Evolutionary conservation across 1,140 invertebrate species (phyloP).

Genomic region (Mycetomoellerius zeteki): DNA sequence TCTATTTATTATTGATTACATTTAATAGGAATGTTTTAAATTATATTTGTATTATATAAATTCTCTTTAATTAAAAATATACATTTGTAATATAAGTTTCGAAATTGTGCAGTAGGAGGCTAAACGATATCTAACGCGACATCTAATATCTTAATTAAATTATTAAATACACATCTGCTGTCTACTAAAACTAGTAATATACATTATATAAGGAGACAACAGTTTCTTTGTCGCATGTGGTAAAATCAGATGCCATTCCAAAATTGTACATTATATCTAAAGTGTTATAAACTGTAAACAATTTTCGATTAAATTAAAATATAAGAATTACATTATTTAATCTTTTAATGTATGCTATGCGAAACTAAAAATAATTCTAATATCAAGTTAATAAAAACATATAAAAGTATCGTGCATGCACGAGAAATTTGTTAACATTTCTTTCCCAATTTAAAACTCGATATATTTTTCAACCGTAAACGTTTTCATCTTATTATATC

Average conservation of each 20-base stretch:
- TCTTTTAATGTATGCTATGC: background rate
- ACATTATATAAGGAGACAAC: background rate
- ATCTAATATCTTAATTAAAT: slow-evolving; percentile 4
- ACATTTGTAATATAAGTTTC: background rate
- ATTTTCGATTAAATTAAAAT: slow-evolving; percentile 10
- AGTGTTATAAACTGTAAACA: background rate
- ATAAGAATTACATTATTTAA: background rate
- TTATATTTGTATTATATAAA: too few relatives aligned
- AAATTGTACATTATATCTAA: slow-evolving; percentile 13
- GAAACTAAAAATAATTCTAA: background rate
- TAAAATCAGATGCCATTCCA: background rate
- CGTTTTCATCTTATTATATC: slow-evolving; percentile 8
- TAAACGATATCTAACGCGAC: slow-evolving; percentile 15
- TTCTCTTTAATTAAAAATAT: too few relatives aligned
- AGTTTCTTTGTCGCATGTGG: background rate
- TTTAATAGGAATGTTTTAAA: too few relatives aligned
- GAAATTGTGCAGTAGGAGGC: background rate
- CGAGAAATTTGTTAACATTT: background rate
- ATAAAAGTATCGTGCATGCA: background rate
- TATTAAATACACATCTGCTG: slow-evolving; percentile 15
- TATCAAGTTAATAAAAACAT: background rate
- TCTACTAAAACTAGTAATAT: slow-evolving; percentile 11
- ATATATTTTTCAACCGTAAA: slow-evolving; percentile 13
- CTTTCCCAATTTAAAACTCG: background rate
- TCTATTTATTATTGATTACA: too few relatives aligned